Conservation (phyloP, 1,140 invertebrate species). For the Lethrus apterus region DNA sequence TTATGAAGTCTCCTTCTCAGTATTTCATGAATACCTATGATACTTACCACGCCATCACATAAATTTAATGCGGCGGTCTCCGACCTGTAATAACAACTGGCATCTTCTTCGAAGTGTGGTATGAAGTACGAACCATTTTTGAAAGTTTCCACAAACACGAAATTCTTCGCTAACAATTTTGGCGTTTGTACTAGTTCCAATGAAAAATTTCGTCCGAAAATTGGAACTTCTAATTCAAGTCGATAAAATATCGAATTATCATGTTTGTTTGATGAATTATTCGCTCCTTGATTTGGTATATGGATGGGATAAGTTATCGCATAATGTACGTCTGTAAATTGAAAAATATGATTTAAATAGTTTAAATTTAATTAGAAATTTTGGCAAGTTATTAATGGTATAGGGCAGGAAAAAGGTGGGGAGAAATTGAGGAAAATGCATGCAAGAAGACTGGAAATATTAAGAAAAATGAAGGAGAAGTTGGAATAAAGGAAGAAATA, state of each 20-base stretch:
- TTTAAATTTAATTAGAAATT: too few species aligned
- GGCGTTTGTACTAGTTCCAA: conserved; percentile 24
- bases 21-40: too few species aligned
- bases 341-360: too few species aligned
- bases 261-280: conserved; percentile 1
- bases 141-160: conserved; percentile 32
- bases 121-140: conserved; percentile 30
- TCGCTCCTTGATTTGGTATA: conserved; percentile 1
- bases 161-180: conserved; percentile 28
- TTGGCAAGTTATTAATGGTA: too few species aligned
- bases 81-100: conserved; percentile 32
- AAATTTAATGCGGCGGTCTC: conserved; percentile 31
- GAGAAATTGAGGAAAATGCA: too few species aligned
- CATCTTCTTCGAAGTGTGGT: conserved; percentile 25
- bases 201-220: conserved; percentile 24
- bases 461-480: too few species aligned
- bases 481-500: too few species aligned
- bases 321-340: too few species aligned
- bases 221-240: conserved; percentile 23
- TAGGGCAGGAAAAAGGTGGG: too few species aligned
- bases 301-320: conserved; percentile 27
- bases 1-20: too few species aligned
- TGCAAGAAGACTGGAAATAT: too few species aligned
- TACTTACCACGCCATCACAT: conserved; percentile 37
- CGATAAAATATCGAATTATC: conserved; percentile 11